Base-by-base conservation (phyloP, 2,113 vertebrate genomes). In the Poeciliopsis retropinna region DNA sequence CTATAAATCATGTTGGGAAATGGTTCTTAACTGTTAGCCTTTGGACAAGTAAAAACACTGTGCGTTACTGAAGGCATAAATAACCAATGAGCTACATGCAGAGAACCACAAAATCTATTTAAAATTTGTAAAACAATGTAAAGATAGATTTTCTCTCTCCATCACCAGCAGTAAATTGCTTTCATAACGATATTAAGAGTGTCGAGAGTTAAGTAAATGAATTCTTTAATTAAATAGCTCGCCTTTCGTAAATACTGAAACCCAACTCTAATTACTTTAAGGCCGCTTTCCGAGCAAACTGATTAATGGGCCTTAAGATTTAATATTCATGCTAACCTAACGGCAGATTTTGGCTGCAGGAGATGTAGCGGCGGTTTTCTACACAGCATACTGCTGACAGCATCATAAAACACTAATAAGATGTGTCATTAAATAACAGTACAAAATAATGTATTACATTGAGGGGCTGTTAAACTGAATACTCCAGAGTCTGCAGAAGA, bases 371-470 rank as follows among this genome's bases (percentile, higher is more conserved):
- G 83, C 64, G 62, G 72, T 85, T 88, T 90, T 83, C 86, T 76
- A 71, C 72, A 72, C 69, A 84, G 72, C 70, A 77, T 85, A 84
- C 85, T 91, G 89, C 90, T 92, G 87, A 86, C 87, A 89, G 89
- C 87, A 79, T 90, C 84, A 91, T 91, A 91, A 92, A 92, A 90
- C 83, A 85, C 82, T 88, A 90, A 92, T 91, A 84, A 92, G 85
- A 91, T 88, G 80, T 86, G 83, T 76, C 78, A 88, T 91, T 91
- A 91, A 92, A 88, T 90, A 89, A 90, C 85, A 83, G 73, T 76
- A 84, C 70, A 90, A 87, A 91, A 91, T 87, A 72, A 92, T 84
- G 76, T 87, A 85, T 90, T 89, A 85, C 85, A 86, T 78, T 76
- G 85, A 70, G 91, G 87, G 87, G 72, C 76, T 88, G 72, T 87